Evolutionary conservation across 2,797 vertebrate species (phyloP).

Genomic region (Premnoplex brunnescens): DNA sequence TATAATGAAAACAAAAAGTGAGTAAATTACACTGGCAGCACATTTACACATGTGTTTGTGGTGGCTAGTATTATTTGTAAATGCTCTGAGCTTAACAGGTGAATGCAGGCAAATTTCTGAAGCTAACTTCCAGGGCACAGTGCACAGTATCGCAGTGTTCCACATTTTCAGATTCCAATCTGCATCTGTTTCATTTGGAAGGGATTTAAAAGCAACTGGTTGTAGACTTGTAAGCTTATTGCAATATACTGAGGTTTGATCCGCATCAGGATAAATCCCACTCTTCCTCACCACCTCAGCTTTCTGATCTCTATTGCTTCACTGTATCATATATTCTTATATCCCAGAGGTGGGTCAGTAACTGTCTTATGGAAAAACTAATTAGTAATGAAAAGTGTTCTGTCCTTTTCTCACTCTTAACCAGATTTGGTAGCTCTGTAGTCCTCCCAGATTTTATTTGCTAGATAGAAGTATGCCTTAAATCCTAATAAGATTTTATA

Average conservation of each 20-base stretch:
- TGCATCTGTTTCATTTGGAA: not conserved
- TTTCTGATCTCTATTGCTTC: not conserved
- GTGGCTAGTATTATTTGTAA: not conserved
- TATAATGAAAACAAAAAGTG: not conserved
- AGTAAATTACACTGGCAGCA: not conserved
- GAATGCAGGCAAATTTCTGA: not conserved
- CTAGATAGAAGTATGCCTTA: not conserved
- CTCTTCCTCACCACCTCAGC: not conserved
- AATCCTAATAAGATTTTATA: not conserved
- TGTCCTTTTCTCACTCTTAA: not conserved
- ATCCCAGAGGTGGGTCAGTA: not conserved
- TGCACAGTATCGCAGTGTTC: not conserved
- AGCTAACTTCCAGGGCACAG: not conserved
- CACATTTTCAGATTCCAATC: not conserved
- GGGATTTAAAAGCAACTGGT: not conserved
- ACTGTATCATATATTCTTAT: rapidly evolving
- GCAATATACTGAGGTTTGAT: not conserved
- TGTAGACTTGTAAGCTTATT: not conserved
- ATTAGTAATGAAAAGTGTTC: not conserved
- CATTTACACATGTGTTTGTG: not conserved
- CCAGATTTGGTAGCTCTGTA: not conserved
- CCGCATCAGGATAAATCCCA: not conserved
- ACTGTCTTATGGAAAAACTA: not conserved
- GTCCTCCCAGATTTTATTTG: not conserved
- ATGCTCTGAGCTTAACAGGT: not conserved